Percentiles rank a stretch among this genome's conserved stretches.
phyloP scores from a whole-genome alignment of 1,140 invertebrate species.

The Caenorhabditis inopinata region DNA sequence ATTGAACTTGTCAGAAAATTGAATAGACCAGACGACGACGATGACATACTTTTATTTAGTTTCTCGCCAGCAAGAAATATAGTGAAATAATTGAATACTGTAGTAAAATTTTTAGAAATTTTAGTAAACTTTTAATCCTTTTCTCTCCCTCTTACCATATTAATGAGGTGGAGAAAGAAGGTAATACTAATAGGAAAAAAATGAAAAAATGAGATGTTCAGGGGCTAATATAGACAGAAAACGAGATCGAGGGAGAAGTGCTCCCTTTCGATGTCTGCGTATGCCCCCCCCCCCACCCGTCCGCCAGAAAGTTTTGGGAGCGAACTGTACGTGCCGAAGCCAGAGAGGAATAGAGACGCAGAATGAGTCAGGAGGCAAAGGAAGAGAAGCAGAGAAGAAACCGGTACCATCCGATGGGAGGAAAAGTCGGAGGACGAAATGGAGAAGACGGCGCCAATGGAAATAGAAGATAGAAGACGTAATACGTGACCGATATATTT shows the following conservation, averaged over 20 bases:
- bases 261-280: neutral
- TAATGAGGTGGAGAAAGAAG: no score
- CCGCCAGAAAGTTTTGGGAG: no score
- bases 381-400: neutral
- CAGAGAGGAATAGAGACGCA: neutral
- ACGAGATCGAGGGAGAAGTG: neutral
- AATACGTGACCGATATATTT: neutral
- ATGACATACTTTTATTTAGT: neutral
- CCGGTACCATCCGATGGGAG: no score
- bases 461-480: neutral
- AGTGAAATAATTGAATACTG: no score
- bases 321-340: neutral
- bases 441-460: no score
- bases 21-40: conserved; percentile 1
- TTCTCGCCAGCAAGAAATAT: neutral
- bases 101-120: no score
- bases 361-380: neutral
- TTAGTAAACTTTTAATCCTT: no score
- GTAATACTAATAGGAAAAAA: neutral
- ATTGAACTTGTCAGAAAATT: conserved; percentile 15
- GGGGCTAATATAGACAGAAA: neutral
- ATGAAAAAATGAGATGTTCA: neutral
- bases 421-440: neutral
- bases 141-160: no score
- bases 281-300: no score